phyloP scores from a whole-genome alignment of 1,140 invertebrate genomes.

The Augochlora pura region DNA sequence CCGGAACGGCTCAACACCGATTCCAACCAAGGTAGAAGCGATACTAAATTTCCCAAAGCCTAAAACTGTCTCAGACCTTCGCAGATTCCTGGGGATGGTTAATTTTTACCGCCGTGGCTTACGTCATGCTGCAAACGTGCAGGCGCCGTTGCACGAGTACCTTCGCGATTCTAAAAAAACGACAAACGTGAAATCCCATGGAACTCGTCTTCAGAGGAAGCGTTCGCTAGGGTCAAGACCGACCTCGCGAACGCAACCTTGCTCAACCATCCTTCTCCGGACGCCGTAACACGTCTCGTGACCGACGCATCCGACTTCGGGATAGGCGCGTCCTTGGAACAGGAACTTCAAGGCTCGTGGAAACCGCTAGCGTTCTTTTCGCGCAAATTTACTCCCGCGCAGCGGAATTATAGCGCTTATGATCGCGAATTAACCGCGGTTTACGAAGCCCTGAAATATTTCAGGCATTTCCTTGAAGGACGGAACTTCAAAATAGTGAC shows the following conservation, averaged over 20 bases:
- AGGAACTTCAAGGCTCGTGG: neutral
- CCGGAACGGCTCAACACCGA: no score
- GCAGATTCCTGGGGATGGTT: no score
- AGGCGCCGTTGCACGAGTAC: no score
- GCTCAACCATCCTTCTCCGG: neutral
- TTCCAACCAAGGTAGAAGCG: no score
- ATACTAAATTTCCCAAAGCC: no score
- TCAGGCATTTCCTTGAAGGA: neutral
- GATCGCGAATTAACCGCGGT: neutral
- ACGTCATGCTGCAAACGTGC: no score
- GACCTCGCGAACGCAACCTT: slow-evolving; percentile 53
- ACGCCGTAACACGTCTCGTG: neutral
- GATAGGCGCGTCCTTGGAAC: neutral
- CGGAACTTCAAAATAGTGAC: neutral
- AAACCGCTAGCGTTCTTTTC: slow-evolving; percentile 11
- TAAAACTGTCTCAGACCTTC: no score
- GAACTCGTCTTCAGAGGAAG: slow-evolving; percentile 6
- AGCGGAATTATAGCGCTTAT: no score
- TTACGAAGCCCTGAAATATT: neutral
- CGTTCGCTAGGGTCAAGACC: slow-evolving; percentile 67
- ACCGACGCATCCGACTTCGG: slow-evolving; percentile 6
- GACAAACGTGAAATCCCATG: no score
- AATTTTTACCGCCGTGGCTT: no score
- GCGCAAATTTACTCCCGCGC: no score
- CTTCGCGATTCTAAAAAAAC: no score